Evolutionary conservation across 2,113 vertebrate species (phyloP), one percentile per base, ranked within the genome.

Genomic region (Synchiropus splendidus): DNA sequence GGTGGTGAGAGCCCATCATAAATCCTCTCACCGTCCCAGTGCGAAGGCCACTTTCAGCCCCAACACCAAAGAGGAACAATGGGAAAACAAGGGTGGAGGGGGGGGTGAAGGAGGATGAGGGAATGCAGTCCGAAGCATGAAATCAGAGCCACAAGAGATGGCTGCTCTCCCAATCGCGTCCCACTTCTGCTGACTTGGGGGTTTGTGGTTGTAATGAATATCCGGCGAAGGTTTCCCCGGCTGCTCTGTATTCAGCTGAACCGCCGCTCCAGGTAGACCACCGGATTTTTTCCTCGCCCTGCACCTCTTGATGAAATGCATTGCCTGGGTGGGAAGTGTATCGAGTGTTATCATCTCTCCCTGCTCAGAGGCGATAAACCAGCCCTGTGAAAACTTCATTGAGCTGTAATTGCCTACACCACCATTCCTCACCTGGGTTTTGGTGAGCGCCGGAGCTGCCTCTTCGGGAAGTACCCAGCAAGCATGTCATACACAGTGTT

Each of bases 131-230:
- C 12, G 39, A 43, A 68, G 70, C 63, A 54, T 62, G 64, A 71
- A 78, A 69, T 58, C 42, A 47, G 65, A 72, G 49, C 53, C 51
- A 51, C 16, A 53, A 40, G 60, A 65, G 59, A 64, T 35, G 51
- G 50, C 51, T 4, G 38, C 51, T 44, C 30, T 13, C 67, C 67
- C 53, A 45, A 41, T 62, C 53, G 36, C 46, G 45, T 59, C 61
- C 31, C 47, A 49, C 37, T 70, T 75, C 52, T 66, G 79, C 75
- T 77, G 70, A 80, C 68, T 58, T 52, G 54, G 53, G 48, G 17
- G 37, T 61, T 66, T 67, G 64, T 48, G 62, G 65, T 50, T 54
- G 56, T 75, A 72, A 75, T 69, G 65, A 64, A 72, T 63, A 66
- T 61, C 50, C 53, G 64, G 46, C 31, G 40, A 36, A 52, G 63